Percentiles rank a stretch among this genome's conserved stretches.
phyloP scores from a whole-genome alignment of 2,113 vertebrate genomes.

The Nicator chloris region DNA sequence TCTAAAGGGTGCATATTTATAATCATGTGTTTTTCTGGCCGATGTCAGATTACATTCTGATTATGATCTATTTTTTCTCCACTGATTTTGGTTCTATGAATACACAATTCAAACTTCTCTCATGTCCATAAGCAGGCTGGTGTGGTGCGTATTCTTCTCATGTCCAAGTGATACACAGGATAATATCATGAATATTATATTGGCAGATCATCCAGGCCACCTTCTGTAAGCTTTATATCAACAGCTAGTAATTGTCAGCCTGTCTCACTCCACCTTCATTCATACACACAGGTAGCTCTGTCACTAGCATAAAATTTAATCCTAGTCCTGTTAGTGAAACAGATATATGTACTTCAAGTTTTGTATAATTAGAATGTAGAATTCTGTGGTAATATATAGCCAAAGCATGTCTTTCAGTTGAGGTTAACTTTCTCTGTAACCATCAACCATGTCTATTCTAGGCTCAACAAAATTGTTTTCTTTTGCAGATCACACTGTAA shows the following conservation, averaged over 20 bases:
- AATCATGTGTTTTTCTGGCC: neutral
- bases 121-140: neutral
- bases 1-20: neutral
- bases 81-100: neutral
- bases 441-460: neutral
- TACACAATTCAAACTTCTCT: neutral
- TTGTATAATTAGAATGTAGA: neutral
- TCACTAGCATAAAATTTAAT: neutral
- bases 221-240: neutral
- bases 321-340: neutral
- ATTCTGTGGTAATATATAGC: neutral
- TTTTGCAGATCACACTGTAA: slow-evolving; percentile 12
- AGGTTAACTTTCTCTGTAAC: neutral
- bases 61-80: neutral
- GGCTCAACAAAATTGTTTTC: neutral
- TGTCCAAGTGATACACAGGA: neutral
- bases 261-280: neutral
- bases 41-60: neutral
- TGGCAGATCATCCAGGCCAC: neutral
- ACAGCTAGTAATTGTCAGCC: neutral
- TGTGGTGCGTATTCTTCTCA: neutral
- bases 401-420: neutral
- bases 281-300: neutral
- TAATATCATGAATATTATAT: neutral
- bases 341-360: neutral